phyloP scores from a whole-genome alignment of 2,113 vertebrate genomes.

The Pelodiscus sinensis region DNA sequence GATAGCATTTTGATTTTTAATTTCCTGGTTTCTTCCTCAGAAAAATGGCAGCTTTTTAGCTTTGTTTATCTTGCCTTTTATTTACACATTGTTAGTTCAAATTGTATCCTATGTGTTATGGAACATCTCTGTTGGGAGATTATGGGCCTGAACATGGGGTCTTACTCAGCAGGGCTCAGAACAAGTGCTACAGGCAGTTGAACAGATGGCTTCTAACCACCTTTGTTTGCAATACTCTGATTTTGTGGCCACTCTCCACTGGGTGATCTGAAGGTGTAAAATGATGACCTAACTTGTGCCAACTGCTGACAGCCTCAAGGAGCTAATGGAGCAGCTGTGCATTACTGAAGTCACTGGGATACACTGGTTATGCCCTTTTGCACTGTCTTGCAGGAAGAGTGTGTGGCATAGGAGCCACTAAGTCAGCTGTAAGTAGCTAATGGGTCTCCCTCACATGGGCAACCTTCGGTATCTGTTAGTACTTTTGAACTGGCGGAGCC shows the following conservation, averaged over 20 bases:
- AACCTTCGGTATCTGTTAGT: neutral
- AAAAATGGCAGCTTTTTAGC: fast-evolving
- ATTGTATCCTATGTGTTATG: neutral
- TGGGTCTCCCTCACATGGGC: too few species aligned
- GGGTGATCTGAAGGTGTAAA: neutral
- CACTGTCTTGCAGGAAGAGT: neutral
- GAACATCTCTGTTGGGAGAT: fast-evolving
- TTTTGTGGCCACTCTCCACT: neutral
- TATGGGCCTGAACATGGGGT: neutral
- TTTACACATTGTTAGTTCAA: neutral
- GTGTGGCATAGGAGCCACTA: neutral
- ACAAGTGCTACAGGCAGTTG: neutral
- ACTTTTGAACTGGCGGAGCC: neutral
- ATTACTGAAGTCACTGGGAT: neutral
- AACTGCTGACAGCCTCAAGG: neutral
- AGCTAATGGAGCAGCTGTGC: neutral
- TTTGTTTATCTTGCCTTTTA: neutral
- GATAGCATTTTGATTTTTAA: neutral
- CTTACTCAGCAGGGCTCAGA: neutral
- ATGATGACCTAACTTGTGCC: neutral
- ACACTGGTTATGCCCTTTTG: neutral
- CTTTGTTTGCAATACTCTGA: neutral
- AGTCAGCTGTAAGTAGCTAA: neutral
- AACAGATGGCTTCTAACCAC: neutral
- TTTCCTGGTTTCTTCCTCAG: neutral